Percentiles rank a stretch among this genome's conserved stretches.
phyloP scores from a whole-genome alignment of 2,797 vertebrate species.

The Dryobates pubescens region DNA sequence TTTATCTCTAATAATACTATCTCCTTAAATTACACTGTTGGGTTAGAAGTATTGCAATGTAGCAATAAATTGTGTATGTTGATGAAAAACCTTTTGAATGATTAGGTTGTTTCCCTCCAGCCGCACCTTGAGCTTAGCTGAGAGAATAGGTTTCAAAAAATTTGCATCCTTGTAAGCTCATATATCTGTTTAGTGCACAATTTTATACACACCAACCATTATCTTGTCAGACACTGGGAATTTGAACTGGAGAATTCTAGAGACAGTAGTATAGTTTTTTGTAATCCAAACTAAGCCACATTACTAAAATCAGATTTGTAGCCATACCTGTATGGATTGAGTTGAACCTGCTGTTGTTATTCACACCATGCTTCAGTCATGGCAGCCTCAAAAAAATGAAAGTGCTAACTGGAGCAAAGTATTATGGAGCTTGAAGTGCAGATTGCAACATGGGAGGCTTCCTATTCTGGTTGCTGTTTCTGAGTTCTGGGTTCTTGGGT shows the following conservation, averaged over 20 bases:
- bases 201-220: not conserved
- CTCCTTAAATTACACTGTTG: not conserved
- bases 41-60: not conserved
- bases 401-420: too few species aligned
- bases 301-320: not conserved
- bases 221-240: not conserved
- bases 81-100: not conserved
- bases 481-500: too few species aligned
- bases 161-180: not conserved
- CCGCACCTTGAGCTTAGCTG: not conserved
- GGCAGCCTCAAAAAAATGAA: too few species aligned
- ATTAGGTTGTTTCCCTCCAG: not conserved
- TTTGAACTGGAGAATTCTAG: not conserved
- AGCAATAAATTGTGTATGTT: not conserved
- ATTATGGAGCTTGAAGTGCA: too few species aligned
- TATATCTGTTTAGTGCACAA: not conserved
- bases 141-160: not conserved
- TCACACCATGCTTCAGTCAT: too few species aligned
- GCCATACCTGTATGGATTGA: too few species aligned
- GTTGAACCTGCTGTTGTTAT: too few species aligned
- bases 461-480: too few species aligned
- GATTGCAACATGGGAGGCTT: too few species aligned
- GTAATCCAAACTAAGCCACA: not conserved
- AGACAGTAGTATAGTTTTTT: not conserved
- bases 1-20: not conserved